A percentile compares a stretch with the other conserved stretches of the same genome.
Conservation (phyloP, 1,140 invertebrate genomes). For the Mycetomoellerius zeteki region DNA sequence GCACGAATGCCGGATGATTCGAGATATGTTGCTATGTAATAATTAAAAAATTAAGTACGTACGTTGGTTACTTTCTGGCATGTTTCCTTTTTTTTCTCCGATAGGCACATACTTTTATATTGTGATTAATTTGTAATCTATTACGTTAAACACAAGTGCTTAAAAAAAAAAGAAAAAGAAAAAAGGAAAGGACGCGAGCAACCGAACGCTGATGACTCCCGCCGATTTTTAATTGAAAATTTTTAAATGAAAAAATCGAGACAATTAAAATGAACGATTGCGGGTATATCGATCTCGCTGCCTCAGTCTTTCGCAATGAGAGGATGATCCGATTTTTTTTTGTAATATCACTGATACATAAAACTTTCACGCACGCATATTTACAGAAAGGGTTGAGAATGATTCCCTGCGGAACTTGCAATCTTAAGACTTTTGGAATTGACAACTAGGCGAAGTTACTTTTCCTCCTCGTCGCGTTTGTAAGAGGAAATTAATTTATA, state of each 20-base stretch:
- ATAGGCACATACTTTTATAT: slow-evolving; percentile 51
- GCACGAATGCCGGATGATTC: not conserved
- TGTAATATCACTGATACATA: slow-evolving; percentile 49
- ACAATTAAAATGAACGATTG: slow-evolving; percentile 40
- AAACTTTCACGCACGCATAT: slow-evolving; percentile 61
- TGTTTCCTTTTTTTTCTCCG: slow-evolving; percentile 15
- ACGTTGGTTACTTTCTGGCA: slow-evolving; percentile 25
- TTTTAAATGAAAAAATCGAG: slow-evolving; percentile 32
- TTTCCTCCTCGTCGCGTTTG: not conserved
- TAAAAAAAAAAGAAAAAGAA: slow-evolving; percentile 12
- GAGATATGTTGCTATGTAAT: slow-evolving; percentile 6
- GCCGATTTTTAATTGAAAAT: not conserved
- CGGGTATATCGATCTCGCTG: slow-evolving; percentile 26
- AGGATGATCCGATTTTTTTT: slow-evolving; percentile 27
- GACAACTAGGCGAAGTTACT: slow-evolving; percentile 64
- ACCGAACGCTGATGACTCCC: not conserved
- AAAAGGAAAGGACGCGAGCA: slow-evolving; percentile 16
- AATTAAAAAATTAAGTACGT: slow-evolving; percentile 66
- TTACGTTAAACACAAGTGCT: not conserved
- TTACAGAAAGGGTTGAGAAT: slow-evolving; percentile 56
- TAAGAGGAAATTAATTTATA: slow-evolving; percentile 34
- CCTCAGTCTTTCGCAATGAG: slow-evolving; percentile 69
- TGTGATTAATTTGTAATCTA: slow-evolving; percentile 31
- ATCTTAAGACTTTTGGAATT: slow-evolving; percentile 53
- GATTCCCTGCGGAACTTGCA: slow-evolving; percentile 43